Percentiles rank a stretch among this genome's conserved stretches.
phyloP scores from a whole-genome alignment of 2,888 invertebrate genomes.

The Marronus borbonicus region DNA sequence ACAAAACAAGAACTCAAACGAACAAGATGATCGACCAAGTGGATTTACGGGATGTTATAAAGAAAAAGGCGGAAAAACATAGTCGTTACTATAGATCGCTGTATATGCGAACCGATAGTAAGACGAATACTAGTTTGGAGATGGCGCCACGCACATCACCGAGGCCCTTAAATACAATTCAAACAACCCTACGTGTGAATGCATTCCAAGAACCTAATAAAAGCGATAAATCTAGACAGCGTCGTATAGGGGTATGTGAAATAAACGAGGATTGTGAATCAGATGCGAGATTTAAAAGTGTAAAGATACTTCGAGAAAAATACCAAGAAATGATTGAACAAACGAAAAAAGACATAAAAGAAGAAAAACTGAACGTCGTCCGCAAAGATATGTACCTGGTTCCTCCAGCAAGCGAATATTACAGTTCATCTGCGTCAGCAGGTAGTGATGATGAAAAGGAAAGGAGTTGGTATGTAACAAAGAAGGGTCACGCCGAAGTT shows the following conservation, averaged over 20 bases:
- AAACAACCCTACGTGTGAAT: conserved; percentile 8
- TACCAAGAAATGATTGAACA: conserved; percentile 65
- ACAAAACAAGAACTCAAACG: conserved; percentile 14
- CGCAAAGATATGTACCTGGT: conserved; percentile 59
- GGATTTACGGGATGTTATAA: conserved; percentile 61
- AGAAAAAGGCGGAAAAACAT: conserved; percentile 65
- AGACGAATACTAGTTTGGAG: conserved; percentile 49
- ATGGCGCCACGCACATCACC: conserved; percentile 57
- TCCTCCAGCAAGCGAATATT: conserved; percentile 68
- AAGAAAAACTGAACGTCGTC: conserved; percentile 38
- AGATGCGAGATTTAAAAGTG: conserved; percentile 62
- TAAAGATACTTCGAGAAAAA: conserved; percentile 64
- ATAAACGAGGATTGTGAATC: conserved; percentile 53
- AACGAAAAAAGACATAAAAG: conserved; percentile 59
- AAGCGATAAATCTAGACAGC: conserved; percentile 59
- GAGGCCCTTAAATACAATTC: conserved; percentile 37
- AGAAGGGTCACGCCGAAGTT: conserved; percentile 60
- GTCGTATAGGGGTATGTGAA: conserved; percentile 66
- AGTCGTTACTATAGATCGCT: conserved; percentile 61
- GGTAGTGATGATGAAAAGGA: conserved; percentile 67
- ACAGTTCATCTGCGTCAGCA: conserved; percentile 65
- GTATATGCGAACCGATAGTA: conserved; percentile 34
- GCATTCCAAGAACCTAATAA: neutral
- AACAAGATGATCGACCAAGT: conserved; percentile 36
- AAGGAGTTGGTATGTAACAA: conserved; percentile 55